Evolutionary conservation across 2,888 invertebrate species (phyloP).

Genomic region (Caenorhabditis macrosperma): DNA sequence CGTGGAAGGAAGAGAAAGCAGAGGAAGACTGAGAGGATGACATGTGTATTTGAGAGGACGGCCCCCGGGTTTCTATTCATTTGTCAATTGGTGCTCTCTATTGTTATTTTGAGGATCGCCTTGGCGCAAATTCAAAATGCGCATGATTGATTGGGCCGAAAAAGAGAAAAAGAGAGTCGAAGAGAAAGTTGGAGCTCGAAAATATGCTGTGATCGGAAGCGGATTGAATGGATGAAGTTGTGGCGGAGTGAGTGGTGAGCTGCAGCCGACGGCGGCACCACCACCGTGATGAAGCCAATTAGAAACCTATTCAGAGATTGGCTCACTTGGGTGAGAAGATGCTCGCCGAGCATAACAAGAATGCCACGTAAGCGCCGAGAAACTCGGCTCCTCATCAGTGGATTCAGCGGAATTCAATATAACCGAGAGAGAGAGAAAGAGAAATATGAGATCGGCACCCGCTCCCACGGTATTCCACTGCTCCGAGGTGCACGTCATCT

Average conservation of each 20-base stretch:
- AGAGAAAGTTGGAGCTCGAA: not conserved
- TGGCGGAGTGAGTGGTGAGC: not conserved
- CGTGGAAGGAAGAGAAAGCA: not conserved
- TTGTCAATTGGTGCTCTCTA: conserved; percentile 12
- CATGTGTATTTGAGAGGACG: conserved; percentile 44
- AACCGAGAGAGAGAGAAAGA: conserved; percentile 42
- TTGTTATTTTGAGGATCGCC: conserved; percentile 59
- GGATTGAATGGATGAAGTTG: conserved; percentile 13
- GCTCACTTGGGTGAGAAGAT: conserved; percentile 20
- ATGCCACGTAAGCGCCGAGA: conserved; percentile 1
- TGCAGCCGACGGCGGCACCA: too few relatives aligned
- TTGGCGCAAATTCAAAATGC: conserved; percentile 61
- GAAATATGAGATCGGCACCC: conserved; percentile 46
- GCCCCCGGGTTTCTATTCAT: conserved; percentile 18
- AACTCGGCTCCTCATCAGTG: conserved; percentile 1
- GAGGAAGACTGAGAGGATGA: conserved; percentile 18
- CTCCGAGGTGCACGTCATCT: conserved; percentile 28
- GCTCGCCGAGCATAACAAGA: not conserved
- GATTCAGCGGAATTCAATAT: conserved; percentile 31
- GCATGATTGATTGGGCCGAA: conserved; percentile 58
- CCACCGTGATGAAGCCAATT: conserved; percentile 34
- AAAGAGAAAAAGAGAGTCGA: not conserved
- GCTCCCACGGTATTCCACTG: conserved; percentile 43
- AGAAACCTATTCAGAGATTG: conserved; percentile 41
- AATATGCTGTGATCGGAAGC: not conserved